These are phyloP conservation scores for Conus ventricosus DNA, from an alignment of 1,140 invertebrate genomes.

Conservation along the genomic window DNA sequence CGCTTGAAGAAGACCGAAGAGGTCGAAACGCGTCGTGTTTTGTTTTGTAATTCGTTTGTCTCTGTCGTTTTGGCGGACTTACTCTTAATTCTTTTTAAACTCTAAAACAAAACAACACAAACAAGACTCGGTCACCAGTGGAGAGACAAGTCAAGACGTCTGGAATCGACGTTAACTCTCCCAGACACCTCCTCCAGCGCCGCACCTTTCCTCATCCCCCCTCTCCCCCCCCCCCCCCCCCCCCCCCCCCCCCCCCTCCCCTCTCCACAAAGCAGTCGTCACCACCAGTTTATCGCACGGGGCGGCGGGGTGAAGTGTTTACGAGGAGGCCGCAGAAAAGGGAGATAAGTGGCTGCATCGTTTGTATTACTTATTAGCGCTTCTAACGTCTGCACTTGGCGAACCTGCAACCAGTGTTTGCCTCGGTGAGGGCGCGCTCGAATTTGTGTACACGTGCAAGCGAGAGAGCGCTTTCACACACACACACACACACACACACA, in stretches of 20 bases:
- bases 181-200: too few species aligned
- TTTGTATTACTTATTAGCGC: conserved; percentile 18
- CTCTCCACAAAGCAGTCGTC: neutral
- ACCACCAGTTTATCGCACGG: neutral
- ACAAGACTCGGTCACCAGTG: too few species aligned
- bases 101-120: too few species aligned
- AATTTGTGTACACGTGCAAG: too few species aligned
- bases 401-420: neutral
- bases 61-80: too few species aligned
- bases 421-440: neutral
- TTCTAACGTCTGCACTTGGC: neutral
- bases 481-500: too few species aligned
- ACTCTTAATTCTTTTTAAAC: too few species aligned
- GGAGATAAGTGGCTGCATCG: neutral
- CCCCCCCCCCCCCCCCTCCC: neutral
- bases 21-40: too few species aligned
- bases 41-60: too few species aligned
- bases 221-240: neutral
- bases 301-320: neutral
- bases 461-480: too few species aligned
- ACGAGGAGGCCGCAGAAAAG: neutral
- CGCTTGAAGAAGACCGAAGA: too few species aligned
- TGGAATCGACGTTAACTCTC: neutral
- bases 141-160: neutral
- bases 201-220: neutral